These are phyloP conservation scores for Synodontis membranacea DNA, from an alignment of 2,113 vertebrate genomes.

Conservation along the genomic window DNA sequence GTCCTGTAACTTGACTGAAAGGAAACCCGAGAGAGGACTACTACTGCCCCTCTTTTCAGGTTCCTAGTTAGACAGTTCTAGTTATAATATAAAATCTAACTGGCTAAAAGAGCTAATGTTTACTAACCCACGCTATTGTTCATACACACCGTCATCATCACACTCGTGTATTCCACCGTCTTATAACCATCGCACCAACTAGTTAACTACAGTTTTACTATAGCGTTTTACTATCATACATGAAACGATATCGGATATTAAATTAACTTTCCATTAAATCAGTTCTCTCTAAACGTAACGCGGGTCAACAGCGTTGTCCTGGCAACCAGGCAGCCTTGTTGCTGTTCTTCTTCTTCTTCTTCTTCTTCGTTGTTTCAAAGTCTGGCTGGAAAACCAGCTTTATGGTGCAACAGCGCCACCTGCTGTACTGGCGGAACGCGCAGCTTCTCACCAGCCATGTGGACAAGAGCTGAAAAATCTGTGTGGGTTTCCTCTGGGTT, in stretches of 20 bases:
- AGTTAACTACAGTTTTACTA: not conserved
- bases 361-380: not conserved
- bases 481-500: no score
- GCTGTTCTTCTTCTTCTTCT: not conserved
- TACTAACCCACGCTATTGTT: not conserved
- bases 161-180: not conserved
- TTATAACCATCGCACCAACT: not conserved
- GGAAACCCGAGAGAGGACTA: not conserved
- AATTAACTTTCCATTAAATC: not conserved
- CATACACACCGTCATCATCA: conserved; percentile 33
- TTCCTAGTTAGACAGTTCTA: not conserved
- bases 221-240: not conserved
- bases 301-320: not conserved
- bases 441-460: not conserved
- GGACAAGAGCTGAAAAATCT: not conserved
- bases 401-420: not conserved
- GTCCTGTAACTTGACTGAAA: not conserved
- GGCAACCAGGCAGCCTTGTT: not conserved
- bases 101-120: not conserved
- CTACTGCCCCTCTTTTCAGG: not conserved
- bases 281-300: not conserved
- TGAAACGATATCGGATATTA: not conserved
- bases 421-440: not conserved
- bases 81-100: not conserved
- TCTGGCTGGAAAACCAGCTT: not conserved